Evolutionary conservation across 2,113 vertebrate genomes (phyloP), one percentile per base, ranked within the genome.

Genomic region (Xenopus borealis): DNA sequence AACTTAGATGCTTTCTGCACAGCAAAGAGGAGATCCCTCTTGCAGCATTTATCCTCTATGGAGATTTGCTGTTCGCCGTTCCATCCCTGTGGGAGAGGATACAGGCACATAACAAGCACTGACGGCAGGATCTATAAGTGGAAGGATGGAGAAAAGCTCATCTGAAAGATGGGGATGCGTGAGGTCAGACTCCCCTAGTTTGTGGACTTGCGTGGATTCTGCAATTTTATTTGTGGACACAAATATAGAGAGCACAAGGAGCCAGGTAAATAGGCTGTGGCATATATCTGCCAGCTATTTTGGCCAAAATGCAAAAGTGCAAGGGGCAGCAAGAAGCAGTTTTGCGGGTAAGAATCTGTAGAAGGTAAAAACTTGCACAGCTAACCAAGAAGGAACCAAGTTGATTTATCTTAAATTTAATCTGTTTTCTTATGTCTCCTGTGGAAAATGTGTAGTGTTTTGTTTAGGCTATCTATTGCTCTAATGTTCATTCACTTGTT

Each of bases 11-110:
- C 17, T 73, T 70, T 72, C 62, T 0, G 0, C 45, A 53, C 78
- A 0, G 18, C 66, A 71, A 80, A 17, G 72, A 81, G 80, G 81
- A 76, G 80, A 79, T 88, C 85, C 80, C 81, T 84, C 17, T 78
- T 75, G 78, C 78, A 78, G 62, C 63, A 74, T 75, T 69, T 70
- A 77, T 77, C 78, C 66, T 85, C 87, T 89, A 65, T 83, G 80
- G 87, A 83, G 86, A 86, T 80, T 71, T 85, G 80, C 0, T 10
- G 19, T 81, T 82, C 81, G 75, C 79, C 68, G 73, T 61, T 75
- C 68, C 57, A 71, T 88, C 84, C 83, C 83, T 82, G 84, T 75
- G 72, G 84, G 71, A 80, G 71, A 84, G 84, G 82, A 83, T 86
- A 78, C 75, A 78, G 79, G 64, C 65, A 79, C 3, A 1, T 74